phyloP scores from a whole-genome alignment of 2,888 invertebrate genomes.

The Nomada flava region DNA sequence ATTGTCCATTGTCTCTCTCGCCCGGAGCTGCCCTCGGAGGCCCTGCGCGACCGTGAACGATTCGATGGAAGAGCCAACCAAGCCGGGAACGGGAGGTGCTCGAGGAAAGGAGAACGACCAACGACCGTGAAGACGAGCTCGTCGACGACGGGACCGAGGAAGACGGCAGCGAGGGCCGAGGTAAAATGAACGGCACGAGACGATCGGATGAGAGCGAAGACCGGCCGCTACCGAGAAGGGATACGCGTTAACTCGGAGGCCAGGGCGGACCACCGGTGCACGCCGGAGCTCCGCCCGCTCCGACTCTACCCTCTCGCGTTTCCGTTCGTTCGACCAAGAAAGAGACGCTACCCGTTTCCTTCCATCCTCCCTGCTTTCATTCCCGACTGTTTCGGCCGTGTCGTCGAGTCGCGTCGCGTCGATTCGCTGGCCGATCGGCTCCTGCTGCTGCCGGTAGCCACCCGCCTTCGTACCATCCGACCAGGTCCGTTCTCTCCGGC shows the following conservation, averaged over 20 bases:
- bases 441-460: not conserved
- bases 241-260: slow-evolving; percentile 59
- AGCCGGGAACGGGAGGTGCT: slow-evolving; percentile 56
- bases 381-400: not conserved
- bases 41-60: slow-evolving; percentile 62
- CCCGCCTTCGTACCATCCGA: not conserved
- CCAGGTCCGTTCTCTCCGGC: too few relatives aligned
- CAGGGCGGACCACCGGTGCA: slow-evolving; percentile 79
- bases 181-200: slow-evolving; percentile 57
- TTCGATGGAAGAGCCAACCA: slow-evolving; percentile 61
- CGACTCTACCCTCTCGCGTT: slow-evolving; percentile 27
- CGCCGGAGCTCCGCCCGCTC: slow-evolving; percentile 79
- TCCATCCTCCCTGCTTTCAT: not conserved
- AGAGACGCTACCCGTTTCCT: not conserved
- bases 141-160: slow-evolving; percentile 53
- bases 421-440: not conserved
- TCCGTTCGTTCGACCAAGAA: slow-evolving; percentile 11
- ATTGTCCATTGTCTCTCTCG: slow-evolving; percentile 94
- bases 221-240: slow-evolving; percentile 52
- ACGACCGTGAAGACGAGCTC: slow-evolving; percentile 51
- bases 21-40: slow-evolving; percentile 83
- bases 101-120: slow-evolving; percentile 52
- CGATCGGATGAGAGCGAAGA: slow-evolving; percentile 45
- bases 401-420: not conserved
- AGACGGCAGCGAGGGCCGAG: slow-evolving; percentile 54